Base-by-base conservation (phyloP, 2,888 invertebrate species). In the Cyclophora albipunctata region DNA sequence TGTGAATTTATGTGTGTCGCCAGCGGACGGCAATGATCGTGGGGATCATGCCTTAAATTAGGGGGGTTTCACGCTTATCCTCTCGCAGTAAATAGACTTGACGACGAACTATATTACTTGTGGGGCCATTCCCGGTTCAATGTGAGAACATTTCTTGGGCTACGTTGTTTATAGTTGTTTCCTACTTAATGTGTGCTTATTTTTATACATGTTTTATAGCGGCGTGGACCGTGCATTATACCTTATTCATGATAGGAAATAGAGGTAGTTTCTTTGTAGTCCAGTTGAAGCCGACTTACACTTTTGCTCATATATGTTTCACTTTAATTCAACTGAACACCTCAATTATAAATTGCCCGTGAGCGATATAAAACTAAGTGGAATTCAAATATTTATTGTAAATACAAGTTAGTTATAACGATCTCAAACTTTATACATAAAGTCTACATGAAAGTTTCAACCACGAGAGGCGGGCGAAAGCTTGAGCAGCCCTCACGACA, bases 41-140 rank as follows among this genome's bases (percentile, higher is more conserved):
- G 69, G 69, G 76, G 78, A 81, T 84, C 83, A 76, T 77, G 76
- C 80, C 82, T 81, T 85, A 86, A 85, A 85, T 86, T 85, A 83
- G 81, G 79, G 76, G 20, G 83, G 79, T 81, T 85, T 84, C 81
- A 81, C 82, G 82, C 75, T 83, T 75, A 83, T 84, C 83, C 83
- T 73, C 78, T 73, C 69, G 71, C 76, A 77, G 82, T 84, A 83
- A 84, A 84, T 82, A 84, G 73, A 80, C 78, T 75, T 71, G 65
- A 69, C 69, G 70, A 72, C 74, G 71, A 77, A 80, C 78, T 81
- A 78, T 78, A 78, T 78, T 75, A 76, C 75, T 72, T 72, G 70
- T 63, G 72, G 73, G 72, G 61, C 71, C 70, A 66, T 73, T 69
- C 69, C 59, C 65, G 58, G 55, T 66, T 64, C 69, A 68, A 69